phyloP scores from a whole-genome alignment of 2,888 invertebrate genomes.

The Sisyra nigra region DNA sequence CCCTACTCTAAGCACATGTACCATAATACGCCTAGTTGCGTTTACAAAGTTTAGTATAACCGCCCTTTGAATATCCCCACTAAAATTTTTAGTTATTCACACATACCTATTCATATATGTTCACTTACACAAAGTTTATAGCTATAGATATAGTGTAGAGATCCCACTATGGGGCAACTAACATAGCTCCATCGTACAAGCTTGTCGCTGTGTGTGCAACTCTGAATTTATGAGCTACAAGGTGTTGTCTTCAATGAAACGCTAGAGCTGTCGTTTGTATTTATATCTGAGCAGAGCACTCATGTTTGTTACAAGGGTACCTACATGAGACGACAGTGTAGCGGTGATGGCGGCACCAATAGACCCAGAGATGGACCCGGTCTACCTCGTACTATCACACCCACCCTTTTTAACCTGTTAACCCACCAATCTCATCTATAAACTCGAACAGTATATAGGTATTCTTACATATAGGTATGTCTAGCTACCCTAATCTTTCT shows the following conservation, averaged over 20 bases:
- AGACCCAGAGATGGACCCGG: conserved; percentile 37
- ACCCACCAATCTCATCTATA: no score
- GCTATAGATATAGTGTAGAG: conserved; percentile 18
- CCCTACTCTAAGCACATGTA: no score
- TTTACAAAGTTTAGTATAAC: no score
- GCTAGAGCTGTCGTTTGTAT: conserved; percentile 29
- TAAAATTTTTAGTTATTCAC: no score
- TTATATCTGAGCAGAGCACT: conserved; percentile 21
- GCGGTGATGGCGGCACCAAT: conserved; percentile 25
- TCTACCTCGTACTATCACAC: conserved; percentile 24
- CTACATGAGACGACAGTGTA: no score
- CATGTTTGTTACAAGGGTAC: no score
- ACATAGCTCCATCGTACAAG: conserved; percentile 28
- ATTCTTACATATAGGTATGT: no score
- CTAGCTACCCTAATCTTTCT: no score
- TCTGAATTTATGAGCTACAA: conserved; percentile 33
- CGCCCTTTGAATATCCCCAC: no score
- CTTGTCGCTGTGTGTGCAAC: conserved; percentile 23
- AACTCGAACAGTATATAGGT: no score
- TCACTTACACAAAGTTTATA: no score
- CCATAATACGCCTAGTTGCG: neutral
- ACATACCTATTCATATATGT: no score
- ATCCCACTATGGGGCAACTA: conserved; percentile 23
- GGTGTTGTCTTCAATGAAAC: conserved; percentile 31
- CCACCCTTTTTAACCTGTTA: neutral